A percentile compares a stretch with the other conserved stretches of the same genome.
These are phyloP conservation scores for Scomberomorus guttatus DNA, from an alignment of 2,797 vertebrate species.

Conservation along the genomic window DNA sequence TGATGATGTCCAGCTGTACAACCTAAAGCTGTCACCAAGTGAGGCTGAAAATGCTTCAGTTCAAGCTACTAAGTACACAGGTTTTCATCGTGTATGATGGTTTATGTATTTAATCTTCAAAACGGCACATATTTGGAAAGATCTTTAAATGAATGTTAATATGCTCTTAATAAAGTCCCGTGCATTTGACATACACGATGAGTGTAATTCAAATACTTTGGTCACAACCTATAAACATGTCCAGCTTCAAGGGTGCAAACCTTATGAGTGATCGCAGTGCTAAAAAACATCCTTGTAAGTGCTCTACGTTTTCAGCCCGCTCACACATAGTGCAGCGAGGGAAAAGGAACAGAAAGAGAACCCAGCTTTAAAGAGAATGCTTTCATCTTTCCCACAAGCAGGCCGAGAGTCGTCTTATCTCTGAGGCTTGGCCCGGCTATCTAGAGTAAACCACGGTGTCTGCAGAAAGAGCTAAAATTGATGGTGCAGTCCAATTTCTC, in stretches of 20 bases:
- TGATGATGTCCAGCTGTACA: slow-evolving; percentile 55
- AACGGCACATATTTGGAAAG: slow-evolving; percentile 33
- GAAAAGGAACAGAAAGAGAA: slow-evolving; percentile 40
- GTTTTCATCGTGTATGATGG: slow-evolving; percentile 44
- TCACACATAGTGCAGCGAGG: slow-evolving; percentile 2
- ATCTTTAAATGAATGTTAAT: slow-evolving; percentile 24
- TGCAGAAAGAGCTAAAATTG: slow-evolving; percentile 69
- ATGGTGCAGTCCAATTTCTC: slow-evolving; percentile 69
- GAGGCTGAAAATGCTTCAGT: slow-evolving; percentile 34
- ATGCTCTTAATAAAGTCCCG: not conserved
- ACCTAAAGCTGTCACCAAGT: slow-evolving; percentile 38
- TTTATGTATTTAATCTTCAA: slow-evolving; percentile 55
- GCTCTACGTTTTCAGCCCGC: slow-evolving; percentile 7
- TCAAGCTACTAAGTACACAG: slow-evolving; percentile 19
- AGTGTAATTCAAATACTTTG: slow-evolving; percentile 33
- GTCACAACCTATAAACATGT: slow-evolving; percentile 13
- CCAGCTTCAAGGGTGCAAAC: slow-evolving; percentile 19
- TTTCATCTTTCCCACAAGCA: slow-evolving; percentile 76
- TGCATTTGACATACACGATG: slow-evolving; percentile 18
- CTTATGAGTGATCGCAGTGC: not conserved
- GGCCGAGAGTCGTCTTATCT: slow-evolving; percentile 80
- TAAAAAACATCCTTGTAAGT: slow-evolving; percentile 11
- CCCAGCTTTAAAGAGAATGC: slow-evolving; percentile 61
- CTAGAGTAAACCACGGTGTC: slow-evolving; percentile 78
- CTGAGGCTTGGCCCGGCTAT: slow-evolving; percentile 71